Conservation (phyloP, 2,888 invertebrate genomes). For the Capitulum mitella region DNA sequence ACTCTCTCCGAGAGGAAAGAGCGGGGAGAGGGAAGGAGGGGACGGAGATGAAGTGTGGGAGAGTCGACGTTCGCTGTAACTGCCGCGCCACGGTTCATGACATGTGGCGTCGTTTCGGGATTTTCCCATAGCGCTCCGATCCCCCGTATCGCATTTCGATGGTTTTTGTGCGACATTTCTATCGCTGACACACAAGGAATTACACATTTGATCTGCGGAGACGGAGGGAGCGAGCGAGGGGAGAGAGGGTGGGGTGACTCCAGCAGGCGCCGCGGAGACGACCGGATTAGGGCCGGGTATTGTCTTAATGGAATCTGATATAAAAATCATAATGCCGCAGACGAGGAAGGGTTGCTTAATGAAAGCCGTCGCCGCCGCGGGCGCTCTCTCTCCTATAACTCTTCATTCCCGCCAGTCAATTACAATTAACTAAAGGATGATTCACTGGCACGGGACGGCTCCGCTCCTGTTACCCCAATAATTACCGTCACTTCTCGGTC, state of each 20-base stretch:
- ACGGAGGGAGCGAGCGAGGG: conserved; percentile 13
- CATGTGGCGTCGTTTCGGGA: conserved; percentile 16
- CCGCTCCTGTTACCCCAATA: not conserved
- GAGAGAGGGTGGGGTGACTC: not conserved
- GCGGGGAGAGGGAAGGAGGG: not conserved
- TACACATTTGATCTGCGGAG: conserved; percentile 21
- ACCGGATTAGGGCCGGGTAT: conserved; percentile 1
- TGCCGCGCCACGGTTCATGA: not conserved
- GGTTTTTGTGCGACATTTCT: conserved; percentile 17
- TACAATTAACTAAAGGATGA: conserved; percentile 22
- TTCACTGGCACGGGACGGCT: not conserved
- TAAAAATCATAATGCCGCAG: conserved; percentile 25
- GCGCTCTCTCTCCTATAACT: not conserved
- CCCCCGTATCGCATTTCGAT: conserved; percentile 16
- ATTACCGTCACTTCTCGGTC: conserved; percentile 11
- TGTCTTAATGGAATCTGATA: conserved; percentile 25
- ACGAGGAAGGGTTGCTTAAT: conserved; percentile 18
- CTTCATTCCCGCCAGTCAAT: conserved; percentile 19
- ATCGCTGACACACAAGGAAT: conserved; percentile 28
- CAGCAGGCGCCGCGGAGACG: not conserved
- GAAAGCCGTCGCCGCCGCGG: not conserved
- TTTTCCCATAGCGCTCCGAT: conserved; percentile 22
- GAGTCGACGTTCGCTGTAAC: not conserved
- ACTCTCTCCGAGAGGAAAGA: conserved; percentile 1
- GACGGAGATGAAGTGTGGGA: conserved; percentile 1